Evolutionary conservation across 2,113 vertebrate species (phyloP).

Genomic region (Erythrocercus mccallii): DNA sequence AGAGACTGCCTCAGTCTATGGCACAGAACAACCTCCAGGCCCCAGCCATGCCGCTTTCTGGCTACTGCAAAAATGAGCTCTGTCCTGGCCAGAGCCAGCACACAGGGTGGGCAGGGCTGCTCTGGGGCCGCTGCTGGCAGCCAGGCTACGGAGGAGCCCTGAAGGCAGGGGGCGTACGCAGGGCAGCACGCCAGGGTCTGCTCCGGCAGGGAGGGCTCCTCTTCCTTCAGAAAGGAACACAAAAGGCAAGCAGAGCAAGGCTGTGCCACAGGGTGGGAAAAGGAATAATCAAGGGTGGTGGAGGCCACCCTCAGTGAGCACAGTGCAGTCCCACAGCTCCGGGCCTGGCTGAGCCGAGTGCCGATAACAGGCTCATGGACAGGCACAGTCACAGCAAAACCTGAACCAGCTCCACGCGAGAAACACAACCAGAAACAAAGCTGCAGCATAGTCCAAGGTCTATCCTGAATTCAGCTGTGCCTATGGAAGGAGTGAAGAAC

Average conservation of each 20-base stretch:
- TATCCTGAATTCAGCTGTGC: not conserved
- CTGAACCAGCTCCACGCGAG: not conserved
- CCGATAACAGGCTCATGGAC: not conserved
- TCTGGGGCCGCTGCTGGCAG: not conserved
- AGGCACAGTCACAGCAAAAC: not conserved
- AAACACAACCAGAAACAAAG: not conserved
- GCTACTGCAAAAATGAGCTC: fast-evolving
- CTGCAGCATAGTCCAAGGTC: not conserved
- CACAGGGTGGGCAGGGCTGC: not conserved
- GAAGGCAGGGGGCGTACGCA: fast-evolving
- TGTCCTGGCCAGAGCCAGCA: no score
- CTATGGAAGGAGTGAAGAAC: not conserved
- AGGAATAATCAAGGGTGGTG: not conserved
- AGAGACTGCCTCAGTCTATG: no score
- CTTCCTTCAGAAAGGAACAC: not conserved
- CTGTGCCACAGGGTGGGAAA: not conserved
- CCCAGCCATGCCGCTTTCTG: not conserved
- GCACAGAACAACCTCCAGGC: not conserved
- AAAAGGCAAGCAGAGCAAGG: not conserved
- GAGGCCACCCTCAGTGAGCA: not conserved
- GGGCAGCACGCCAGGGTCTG: fast-evolving
- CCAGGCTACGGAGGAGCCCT: not conserved
- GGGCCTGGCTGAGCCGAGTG: not conserved
- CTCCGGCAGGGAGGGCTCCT: not conserved
- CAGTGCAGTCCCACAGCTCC: not conserved